These are phyloP conservation scores for Sympetrum striolatum DNA, from an alignment of 2,888 invertebrate genomes.

Conservation along the genomic window DNA sequence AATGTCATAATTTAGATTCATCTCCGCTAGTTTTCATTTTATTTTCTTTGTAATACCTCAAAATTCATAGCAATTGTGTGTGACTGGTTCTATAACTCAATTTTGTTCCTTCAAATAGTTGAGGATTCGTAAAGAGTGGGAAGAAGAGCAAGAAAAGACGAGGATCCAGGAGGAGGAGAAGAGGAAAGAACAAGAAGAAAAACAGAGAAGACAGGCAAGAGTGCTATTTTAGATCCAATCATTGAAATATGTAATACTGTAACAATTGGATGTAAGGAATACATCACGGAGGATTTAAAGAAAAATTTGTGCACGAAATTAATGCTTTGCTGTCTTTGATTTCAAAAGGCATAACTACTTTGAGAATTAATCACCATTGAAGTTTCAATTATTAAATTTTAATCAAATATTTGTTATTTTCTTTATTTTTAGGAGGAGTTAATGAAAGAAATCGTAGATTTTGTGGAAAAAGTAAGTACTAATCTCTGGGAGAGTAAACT, in stretches of 20 bases:
- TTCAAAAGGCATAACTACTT: no score
- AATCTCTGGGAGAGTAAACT: no score
- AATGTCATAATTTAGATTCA: no score
- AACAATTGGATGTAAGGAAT: no score
- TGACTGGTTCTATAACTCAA: conserved; percentile 18
- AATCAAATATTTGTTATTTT: background rate
- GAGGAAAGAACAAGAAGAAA: conserved; percentile 59
- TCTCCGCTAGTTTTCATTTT: no score
- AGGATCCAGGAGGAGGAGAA: conserved; percentile 65
- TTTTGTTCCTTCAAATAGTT: conserved; percentile 49
- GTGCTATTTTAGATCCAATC: background rate
- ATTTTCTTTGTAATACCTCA: no score
- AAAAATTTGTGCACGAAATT: no score
- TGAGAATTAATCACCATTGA: background rate
- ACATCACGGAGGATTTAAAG: no score
- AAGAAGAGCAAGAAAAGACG: conserved; percentile 67
- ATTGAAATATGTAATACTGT: background rate
- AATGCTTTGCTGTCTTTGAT: no score
- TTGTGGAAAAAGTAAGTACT: conserved; percentile 59
- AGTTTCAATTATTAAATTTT: background rate
- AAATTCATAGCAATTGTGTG: no score
- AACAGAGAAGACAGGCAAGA: conserved; percentile 64
- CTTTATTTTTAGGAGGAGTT: conserved; percentile 57
- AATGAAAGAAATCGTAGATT: conserved; percentile 64
- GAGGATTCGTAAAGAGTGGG: conserved; percentile 69